Percentiles rank a stretch among this genome's conserved stretches.
These are phyloP conservation scores for Phalloptychus januarius DNA, from an alignment of 2,797 vertebrate species.

Conservation along the genomic window DNA sequence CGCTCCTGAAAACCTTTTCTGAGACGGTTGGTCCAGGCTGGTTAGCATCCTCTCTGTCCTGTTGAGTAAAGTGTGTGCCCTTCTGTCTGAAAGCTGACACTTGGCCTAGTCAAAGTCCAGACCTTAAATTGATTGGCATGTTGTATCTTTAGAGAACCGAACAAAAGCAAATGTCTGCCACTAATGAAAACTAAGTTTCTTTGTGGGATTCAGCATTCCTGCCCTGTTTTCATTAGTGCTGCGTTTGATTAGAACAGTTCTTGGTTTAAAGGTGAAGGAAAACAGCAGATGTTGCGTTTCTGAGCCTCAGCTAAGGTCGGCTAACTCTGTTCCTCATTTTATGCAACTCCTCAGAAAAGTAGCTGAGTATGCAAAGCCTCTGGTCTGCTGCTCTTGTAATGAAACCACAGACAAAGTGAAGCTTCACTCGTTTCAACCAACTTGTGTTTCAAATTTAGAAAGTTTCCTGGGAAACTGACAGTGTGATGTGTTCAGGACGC, in stretches of 20 bases:
- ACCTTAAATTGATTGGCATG: no score
- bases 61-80: not conserved
- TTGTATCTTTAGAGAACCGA: no score
- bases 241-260: no score
- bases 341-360: not conserved
- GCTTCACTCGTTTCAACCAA: not conserved
- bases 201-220: no score
- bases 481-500: no score
- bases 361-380: not conserved
- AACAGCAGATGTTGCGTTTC: not conserved
- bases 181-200: no score
- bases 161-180: no score
- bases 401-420: not conserved
- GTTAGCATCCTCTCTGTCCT: no score
- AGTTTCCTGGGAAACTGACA: not conserved
- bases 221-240: no score
- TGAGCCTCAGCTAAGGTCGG: not conserved
- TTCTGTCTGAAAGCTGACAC: not conserved
- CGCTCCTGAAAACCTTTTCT: no score
- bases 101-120: not conserved
- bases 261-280: not conserved
- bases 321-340: not conserved
- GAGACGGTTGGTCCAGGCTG: no score
- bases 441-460: not conserved
- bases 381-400: not conserved